phyloP scores from a whole-genome alignment of 2,797 vertebrate species.

The Pampus argenteus region DNA sequence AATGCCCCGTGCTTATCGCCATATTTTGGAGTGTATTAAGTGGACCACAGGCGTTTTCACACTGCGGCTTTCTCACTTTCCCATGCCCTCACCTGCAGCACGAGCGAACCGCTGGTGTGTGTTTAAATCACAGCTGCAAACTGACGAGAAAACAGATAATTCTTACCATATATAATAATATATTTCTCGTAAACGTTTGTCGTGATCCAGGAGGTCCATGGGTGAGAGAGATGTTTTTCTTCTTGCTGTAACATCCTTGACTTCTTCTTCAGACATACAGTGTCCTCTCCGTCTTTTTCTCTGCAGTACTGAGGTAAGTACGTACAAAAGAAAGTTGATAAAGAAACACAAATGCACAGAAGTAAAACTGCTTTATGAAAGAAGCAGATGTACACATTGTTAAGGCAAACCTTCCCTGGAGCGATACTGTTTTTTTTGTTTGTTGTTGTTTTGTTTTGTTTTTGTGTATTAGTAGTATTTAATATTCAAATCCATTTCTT shows the following conservation, averaged over 20 bases:
- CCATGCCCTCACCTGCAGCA: slow-evolving; percentile 42
- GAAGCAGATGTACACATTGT: slow-evolving; percentile 44
- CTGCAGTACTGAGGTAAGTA: neutral
- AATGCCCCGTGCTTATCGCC: slow-evolving; percentile 65
- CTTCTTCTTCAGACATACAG: too few relatives aligned
- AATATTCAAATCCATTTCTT: slow-evolving; percentile 70
- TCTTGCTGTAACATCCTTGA: neutral
- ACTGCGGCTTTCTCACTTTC: slow-evolving; percentile 36
- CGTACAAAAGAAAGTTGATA: too few relatives aligned
- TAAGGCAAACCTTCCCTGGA: slow-evolving; percentile 47
- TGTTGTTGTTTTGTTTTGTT: too few relatives aligned
- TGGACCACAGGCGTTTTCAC: slow-evolving; percentile 65
- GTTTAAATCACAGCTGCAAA: too few relatives aligned
- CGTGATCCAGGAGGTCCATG: too few relatives aligned
- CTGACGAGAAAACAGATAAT: too few relatives aligned
- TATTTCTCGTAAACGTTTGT: too few relatives aligned
- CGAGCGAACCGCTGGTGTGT: neutral
- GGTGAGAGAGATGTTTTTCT: too few relatives aligned
- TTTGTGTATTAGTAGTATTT: too few relatives aligned
- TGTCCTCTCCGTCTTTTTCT: neutral
- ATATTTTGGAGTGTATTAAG: slow-evolving; percentile 59
- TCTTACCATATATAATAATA: too few relatives aligned
- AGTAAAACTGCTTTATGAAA: slow-evolving; percentile 12
- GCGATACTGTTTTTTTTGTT: slow-evolving; percentile 20
- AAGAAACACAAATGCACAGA: too few relatives aligned